Evolutionary conservation across 2,113 vertebrate species (phyloP).

Genomic region (Octodon degus): DNA sequence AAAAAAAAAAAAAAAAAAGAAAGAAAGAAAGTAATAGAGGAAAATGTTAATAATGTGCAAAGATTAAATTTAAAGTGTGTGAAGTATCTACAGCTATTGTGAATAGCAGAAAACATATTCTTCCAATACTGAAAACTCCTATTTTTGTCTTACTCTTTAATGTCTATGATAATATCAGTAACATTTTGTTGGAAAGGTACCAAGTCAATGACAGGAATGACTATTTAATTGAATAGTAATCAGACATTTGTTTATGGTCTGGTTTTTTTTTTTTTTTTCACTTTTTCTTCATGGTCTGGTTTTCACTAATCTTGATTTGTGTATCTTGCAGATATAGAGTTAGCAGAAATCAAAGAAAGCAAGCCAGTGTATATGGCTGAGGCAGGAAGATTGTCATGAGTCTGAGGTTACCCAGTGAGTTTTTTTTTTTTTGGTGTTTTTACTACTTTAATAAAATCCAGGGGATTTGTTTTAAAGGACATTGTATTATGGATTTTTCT

Average conservation of each 20-base stretch:
- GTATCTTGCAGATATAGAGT: background rate
- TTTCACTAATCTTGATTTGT: slow-evolving; percentile 7
- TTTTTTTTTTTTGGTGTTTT: background rate
- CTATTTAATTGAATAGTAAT: background rate
- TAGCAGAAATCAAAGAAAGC: background rate
- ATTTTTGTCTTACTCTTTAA: background rate
- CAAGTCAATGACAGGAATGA: background rate
- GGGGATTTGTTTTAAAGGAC: background rate
- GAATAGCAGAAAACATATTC: background rate
- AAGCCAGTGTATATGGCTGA: background rate
- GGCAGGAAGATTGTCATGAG: background rate
- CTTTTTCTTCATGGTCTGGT: background rate
- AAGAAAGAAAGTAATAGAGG: background rate
- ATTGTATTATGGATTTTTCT: slow-evolving; percentile 22
- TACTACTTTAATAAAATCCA: slow-evolving; percentile 64
- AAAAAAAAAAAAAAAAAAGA: too few species aligned
- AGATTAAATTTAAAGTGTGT: background rate
- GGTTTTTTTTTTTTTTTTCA: too few species aligned
- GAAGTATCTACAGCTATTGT: background rate
- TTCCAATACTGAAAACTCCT: background rate
- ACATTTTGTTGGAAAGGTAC: background rate
- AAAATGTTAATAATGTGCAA: slow-evolving; percentile 6
- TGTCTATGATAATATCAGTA: slow-evolving; percentile 5
- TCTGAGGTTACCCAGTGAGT: background rate
- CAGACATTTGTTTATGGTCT: background rate